phyloP scores from a whole-genome alignment of 2,797 vertebrate genomes.

The Cercopithecus hamlyni region DNA sequence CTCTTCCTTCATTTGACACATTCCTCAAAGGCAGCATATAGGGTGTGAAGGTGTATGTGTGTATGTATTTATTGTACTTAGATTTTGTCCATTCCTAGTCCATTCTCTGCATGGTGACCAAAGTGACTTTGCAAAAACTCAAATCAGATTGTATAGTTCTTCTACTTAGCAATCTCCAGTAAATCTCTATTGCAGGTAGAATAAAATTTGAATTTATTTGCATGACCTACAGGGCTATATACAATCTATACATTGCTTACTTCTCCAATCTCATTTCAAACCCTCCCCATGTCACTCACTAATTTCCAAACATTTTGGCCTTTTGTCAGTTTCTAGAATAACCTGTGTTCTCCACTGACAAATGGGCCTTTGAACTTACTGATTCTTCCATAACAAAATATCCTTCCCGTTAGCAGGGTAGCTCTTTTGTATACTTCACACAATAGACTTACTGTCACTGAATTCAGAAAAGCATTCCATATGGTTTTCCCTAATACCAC shows the following conservation, averaged over 20 bases:
- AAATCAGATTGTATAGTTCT: neutral
- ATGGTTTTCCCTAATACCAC: neutral
- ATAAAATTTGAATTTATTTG: neutral
- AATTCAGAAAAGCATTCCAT: slow-evolving; percentile 1
- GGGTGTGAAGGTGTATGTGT: neutral
- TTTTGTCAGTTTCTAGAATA: neutral
- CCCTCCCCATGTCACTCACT: neutral
- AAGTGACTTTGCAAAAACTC: neutral
- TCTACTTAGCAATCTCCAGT: neutral
- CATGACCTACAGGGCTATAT: neutral
- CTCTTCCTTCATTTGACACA: neutral
- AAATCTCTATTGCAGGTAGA: neutral
- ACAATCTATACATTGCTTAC: neutral
- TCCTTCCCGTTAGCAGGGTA: neutral
- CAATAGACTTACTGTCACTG: neutral
- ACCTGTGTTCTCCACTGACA: neutral
- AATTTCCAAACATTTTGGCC: neutral
- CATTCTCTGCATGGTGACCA: neutral
- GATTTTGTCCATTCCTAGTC: neutral
- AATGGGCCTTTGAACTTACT: neutral
- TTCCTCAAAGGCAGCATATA: too few species aligned
- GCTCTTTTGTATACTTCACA: neutral
- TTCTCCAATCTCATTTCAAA: neutral
- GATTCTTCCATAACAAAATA: neutral
- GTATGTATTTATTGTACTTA: neutral